These are phyloP conservation scores for Lithophane ornitopus DNA, from an alignment of 2,888 invertebrate species.

Conservation along the genomic window DNA sequence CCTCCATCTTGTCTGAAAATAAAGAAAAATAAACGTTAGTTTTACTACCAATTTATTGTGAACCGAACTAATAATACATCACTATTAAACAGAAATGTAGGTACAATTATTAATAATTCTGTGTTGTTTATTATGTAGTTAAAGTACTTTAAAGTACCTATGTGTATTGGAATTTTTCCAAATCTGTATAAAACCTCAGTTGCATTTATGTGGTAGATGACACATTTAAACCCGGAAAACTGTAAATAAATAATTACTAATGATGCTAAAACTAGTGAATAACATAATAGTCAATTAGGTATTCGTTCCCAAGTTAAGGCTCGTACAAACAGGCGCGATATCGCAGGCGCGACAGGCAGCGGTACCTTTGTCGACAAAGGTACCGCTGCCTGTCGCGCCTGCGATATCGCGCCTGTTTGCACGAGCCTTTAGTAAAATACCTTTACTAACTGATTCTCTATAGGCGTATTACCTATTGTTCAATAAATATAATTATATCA, in stretches of 20 bases:
- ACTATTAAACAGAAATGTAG: background rate
- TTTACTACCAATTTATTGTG: background rate
- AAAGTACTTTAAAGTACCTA: too few species aligned
- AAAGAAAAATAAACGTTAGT: conserved; percentile 39
- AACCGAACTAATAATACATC: background rate
- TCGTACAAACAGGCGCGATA: too few species aligned
- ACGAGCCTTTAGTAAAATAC: too few species aligned
- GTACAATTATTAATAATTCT: background rate
- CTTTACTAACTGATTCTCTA: too few species aligned
- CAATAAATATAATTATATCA: too few species aligned
- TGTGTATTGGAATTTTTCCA: conserved; percentile 2
- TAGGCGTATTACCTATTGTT: too few species aligned
- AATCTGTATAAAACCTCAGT: background rate
- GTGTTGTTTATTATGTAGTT: background rate
- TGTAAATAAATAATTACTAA: conserved; percentile 5
- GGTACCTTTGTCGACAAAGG: too few species aligned
- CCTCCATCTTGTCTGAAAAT: conserved; percentile 85
- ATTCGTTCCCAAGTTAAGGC: background rate
- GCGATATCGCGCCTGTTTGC: too few species aligned
- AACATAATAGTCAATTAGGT: background rate
- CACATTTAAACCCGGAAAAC: conserved; percentile 34
- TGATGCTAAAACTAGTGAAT: conserved; percentile 3
- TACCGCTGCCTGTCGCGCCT: too few species aligned
- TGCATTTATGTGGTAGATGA: background rate
- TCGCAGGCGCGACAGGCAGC: too few species aligned